A percentile compares a stretch with the other conserved stretches of the same genome.
phyloP scores from a whole-genome alignment of 2,113 vertebrate genomes.

The Solea solea region DNA sequence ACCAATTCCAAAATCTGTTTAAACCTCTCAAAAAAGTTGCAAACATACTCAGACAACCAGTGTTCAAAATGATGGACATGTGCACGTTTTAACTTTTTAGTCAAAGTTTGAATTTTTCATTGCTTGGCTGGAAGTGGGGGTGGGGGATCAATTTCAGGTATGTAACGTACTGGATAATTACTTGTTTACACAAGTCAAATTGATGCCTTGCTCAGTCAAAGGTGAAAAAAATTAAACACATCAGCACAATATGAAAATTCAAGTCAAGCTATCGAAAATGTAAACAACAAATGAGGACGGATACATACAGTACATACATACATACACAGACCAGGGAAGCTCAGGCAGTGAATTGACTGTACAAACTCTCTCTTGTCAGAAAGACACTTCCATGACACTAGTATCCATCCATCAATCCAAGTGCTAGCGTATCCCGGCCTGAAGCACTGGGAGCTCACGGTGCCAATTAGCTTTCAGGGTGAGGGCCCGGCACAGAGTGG shows the following conservation, averaged over 20 bases:
- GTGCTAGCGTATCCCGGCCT: conserved; percentile 21
- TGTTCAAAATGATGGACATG: background rate
- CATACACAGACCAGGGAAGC: conserved; percentile 32
- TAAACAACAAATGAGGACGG: conserved; percentile 35
- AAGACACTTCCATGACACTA: conserved; percentile 68
- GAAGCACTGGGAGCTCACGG: conserved; percentile 32
- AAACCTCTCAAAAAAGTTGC: background rate
- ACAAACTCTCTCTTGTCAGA: conserved; percentile 59
- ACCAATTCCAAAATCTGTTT: background rate
- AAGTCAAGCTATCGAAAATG: conserved; percentile 8
- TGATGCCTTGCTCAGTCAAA: conserved; percentile 3
- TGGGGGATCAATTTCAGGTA: no score
- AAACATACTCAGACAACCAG: background rate
- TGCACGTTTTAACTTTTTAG: background rate
- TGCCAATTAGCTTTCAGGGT: conserved; percentile 77
- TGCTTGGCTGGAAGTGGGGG: no score
- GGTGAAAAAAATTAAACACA: background rate
- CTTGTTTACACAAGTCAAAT: conserved; percentile 1
- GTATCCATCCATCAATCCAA: conserved; percentile 72
- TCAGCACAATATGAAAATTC: background rate
- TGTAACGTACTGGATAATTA: no score
- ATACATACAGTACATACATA: conserved; percentile 35
- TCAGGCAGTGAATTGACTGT: conserved; percentile 68
- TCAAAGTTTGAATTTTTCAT: no score
- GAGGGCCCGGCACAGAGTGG: conserved; percentile 55